Percentiles rank a stretch among this genome's conserved stretches.
Evolutionary conservation across 2,113 vertebrate species (phyloP).

Genomic region (Cyanistes caeruleus): DNA sequence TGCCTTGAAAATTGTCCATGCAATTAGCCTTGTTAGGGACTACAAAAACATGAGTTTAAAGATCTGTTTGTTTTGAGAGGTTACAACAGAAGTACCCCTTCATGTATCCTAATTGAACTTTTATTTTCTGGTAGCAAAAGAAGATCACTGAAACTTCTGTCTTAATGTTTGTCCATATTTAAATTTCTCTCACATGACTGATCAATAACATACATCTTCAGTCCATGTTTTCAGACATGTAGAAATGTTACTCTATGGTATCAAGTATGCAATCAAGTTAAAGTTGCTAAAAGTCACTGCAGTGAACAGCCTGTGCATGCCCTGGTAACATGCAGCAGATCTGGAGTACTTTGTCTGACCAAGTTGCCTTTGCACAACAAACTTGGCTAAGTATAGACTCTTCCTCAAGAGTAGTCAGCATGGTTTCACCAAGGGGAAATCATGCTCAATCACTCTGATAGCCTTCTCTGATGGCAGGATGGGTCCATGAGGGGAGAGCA

Average conservation of each 20-base stretch:
- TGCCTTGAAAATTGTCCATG: not conserved
- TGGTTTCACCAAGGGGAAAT: not conserved
- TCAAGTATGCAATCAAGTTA: not conserved
- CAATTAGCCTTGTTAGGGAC: not conserved
- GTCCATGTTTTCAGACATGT: not conserved
- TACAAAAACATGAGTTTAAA: not conserved
- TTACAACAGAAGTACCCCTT: not conserved
- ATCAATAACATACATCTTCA: not conserved
- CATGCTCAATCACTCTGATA: not conserved
- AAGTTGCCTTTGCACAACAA: not conserved
- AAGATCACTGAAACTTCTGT: not conserved
- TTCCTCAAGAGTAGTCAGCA: not conserved
- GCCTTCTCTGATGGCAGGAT: not conserved
- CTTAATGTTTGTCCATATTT: not conserved
- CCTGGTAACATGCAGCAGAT: not conserved
- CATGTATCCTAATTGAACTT: not conserved
- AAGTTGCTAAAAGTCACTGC: not conserved
- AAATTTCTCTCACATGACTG: not conserved
- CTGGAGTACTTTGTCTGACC: not conserved
- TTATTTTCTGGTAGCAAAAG: not conserved
- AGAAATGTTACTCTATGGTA: not conserved
- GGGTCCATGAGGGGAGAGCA: fast-evolving
- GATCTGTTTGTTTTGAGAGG: not conserved
- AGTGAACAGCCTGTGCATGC: not conserved
- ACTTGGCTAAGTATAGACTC: not conserved